A percentile compares a stretch with the other conserved stretches of the same genome.
Conservation (phyloP, 1,140 invertebrate genomes). For the Drosophila mauritiana region DNA sequence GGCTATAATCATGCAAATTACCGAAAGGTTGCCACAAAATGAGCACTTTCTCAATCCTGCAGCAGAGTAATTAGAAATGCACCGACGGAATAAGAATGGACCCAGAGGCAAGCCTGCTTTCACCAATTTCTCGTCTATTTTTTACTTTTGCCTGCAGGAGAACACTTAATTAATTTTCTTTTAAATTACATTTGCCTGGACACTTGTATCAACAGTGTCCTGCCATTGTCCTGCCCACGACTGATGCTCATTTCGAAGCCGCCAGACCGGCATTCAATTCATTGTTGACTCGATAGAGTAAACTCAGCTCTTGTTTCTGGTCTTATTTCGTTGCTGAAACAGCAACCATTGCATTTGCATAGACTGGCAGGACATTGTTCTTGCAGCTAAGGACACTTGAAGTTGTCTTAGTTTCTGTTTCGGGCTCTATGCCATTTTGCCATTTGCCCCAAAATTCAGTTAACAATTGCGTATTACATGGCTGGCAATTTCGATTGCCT, state of each 20-base stretch:
- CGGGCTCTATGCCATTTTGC: slow-evolving; percentile 25
- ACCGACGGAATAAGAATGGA: slow-evolving; percentile 51
- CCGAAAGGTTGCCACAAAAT: slow-evolving; percentile 35
- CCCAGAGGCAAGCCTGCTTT: slow-evolving; percentile 16
- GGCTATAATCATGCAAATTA: slow-evolving; percentile 57
- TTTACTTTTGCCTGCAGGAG: slow-evolving; percentile 5
- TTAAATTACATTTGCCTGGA: slow-evolving; percentile 64
- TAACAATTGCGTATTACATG: slow-evolving; percentile 50
- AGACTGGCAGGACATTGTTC: slow-evolving; percentile 31
- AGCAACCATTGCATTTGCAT: slow-evolving; percentile 36
- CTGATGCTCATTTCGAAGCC: slow-evolving; percentile 57
- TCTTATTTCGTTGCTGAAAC: slow-evolving; percentile 33
- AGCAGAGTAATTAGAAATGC: slow-evolving; percentile 70
- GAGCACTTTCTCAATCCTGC: neutral
- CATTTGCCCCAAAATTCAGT: slow-evolving; percentile 42
- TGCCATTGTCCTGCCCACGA: slow-evolving; percentile 23
- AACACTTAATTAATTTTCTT: slow-evolving; percentile 77
- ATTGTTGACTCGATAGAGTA: slow-evolving; percentile 72
- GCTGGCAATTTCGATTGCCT: slow-evolving; percentile 24
- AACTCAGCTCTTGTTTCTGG: slow-evolving; percentile 29
- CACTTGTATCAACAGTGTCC: slow-evolving; percentile 64
- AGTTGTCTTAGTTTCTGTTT: slow-evolving; percentile 38
- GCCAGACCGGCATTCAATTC: slow-evolving; percentile 60
- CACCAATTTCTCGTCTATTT: slow-evolving; percentile 20
- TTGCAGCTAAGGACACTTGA: slow-evolving; percentile 22